Evolutionary conservation across 2,113 vertebrate genomes (phyloP), one percentile per base, ranked within the genome.

Genomic region (Entelurus aequoreus): DNA sequence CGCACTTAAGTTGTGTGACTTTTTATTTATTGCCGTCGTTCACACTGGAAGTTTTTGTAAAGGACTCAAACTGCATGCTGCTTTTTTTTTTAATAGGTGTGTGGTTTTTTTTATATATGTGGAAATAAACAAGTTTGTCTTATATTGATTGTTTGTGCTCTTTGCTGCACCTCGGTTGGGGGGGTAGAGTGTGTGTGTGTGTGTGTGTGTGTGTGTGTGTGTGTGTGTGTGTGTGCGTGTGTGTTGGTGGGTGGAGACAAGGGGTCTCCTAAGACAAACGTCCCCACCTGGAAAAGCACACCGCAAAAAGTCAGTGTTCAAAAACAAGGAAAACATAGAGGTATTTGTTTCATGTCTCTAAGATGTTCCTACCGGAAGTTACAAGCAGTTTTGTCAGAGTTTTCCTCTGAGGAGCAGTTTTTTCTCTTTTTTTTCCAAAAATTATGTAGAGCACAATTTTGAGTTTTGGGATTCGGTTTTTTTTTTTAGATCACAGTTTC

Each of bases 11-110:
- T 78, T 66, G 74, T 69, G 77, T 80, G 68, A 28, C 63, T 81
- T 15, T 19, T 83, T 88, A 91, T 91, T 92, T 92, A 90, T 90
- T 91, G 47, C 68, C 60, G 84, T 88, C 79, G 63, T 79, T 80
- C 57, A 86, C 82, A 86, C 84, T 90, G 88, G 75, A 83, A 36
- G 42, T 62, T 81, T 81, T 80, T 84, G 73, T 76, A 57, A 68
- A 68, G 62, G 42, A 76, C 50, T 71, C 28, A 71, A 68, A 68
- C 6, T 74, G 73, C 70, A 74, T 71, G 71, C 67, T 72, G 63
- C 51, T 70, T 63, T 53, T 65, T 40, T 1, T 37, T 77, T 77
- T 66, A 9, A 49, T 48, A 63, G n/a, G 46, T 76, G 53, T 78
- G 52, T 67, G 8, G 15, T 57, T 48, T 15, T 36, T 55, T 54